phyloP scores from a whole-genome alignment of 1,140 invertebrate genomes.

The Leptinotarsa undecemlineata region DNA sequence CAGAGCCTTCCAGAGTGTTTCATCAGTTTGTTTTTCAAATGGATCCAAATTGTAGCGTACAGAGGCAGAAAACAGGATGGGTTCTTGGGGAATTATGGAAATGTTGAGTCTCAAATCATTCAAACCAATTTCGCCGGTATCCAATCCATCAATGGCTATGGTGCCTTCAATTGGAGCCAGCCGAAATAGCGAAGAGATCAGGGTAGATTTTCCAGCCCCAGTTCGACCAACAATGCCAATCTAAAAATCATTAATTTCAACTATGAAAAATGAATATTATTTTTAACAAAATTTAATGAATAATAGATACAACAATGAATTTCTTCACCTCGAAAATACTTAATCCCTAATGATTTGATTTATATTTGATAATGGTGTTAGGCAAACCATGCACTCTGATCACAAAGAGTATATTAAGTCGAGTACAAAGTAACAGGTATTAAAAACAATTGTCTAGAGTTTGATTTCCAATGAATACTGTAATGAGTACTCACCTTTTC shows the following conservation, averaged over 20 bases:
- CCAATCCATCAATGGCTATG: conserved; percentile 72
- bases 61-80: conserved; percentile 75
- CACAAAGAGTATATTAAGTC: too few relatives aligned
- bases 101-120: conserved; percentile 73
- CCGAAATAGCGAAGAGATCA: conserved; percentile 75
- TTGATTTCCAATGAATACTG: not conserved
- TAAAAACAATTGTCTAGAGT: not conserved
- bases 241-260: conserved; percentile 3
- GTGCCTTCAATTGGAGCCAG: conserved; percentile 67
- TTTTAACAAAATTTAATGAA: not conserved
- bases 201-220: conserved; percentile 79
- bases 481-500: conserved; percentile 63
- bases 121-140: conserved; percentile 67
- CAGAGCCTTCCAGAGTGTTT: conserved; percentile 67
- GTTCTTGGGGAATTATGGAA: conserved; percentile 86
- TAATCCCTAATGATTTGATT: too few relatives aligned
- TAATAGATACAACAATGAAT: conserved; percentile 14
- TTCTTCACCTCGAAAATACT: not conserved
- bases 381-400: too few relatives aligned
- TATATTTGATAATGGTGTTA: too few relatives aligned
- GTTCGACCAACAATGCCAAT: conserved; percentile 32
- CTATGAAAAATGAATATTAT: too few relatives aligned
- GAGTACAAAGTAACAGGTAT: not conserved
- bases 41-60: conserved; percentile 84
- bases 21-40: conserved; percentile 70